A percentile compares a stretch with the other conserved stretches of the same genome.
These are phyloP conservation scores for Actinemys pallida DNA, from an alignment of 2,113 vertebrate genomes.

Conservation along the genomic window DNA sequence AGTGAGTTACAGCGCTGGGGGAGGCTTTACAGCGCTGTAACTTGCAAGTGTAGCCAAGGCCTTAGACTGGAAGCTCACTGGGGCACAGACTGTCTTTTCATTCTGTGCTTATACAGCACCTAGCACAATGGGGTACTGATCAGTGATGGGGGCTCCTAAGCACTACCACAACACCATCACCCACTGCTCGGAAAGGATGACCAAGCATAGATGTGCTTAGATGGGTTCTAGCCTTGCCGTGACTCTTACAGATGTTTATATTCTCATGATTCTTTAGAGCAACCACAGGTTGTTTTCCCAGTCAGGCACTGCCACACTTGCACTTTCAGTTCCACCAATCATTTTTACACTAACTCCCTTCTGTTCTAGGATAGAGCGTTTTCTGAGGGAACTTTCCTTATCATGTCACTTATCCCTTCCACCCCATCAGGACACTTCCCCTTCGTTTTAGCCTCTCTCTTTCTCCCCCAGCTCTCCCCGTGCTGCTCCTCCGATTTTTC, in stretches of 20 bases:
- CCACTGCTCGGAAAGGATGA: background rate
- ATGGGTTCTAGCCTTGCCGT: background rate
- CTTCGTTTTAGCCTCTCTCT: background rate
- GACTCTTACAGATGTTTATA: background rate
- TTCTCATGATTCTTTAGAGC: background rate
- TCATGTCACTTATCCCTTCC: background rate
- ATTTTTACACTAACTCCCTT: background rate
- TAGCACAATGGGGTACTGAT: background rate
- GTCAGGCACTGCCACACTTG: background rate
- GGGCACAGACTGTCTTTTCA: background rate
- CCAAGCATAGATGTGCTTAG: background rate
- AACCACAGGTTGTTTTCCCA: background rate
- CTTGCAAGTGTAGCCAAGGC: too few relatives aligned
- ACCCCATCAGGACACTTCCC: background rate
- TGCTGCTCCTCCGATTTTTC: background rate
- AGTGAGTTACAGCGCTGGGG: too few relatives aligned
- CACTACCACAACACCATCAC: background rate
- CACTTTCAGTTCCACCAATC: background rate
- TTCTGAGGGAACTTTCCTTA: background rate
- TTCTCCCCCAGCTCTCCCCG: background rate
- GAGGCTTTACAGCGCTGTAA: too few relatives aligned
- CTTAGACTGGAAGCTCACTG: background rate
- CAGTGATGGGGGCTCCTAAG: background rate
- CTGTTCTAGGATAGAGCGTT: background rate
- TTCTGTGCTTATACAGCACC: background rate